Base-by-base conservation (phyloP, 2,888 invertebrate species). In the Phortica okadai region DNA sequence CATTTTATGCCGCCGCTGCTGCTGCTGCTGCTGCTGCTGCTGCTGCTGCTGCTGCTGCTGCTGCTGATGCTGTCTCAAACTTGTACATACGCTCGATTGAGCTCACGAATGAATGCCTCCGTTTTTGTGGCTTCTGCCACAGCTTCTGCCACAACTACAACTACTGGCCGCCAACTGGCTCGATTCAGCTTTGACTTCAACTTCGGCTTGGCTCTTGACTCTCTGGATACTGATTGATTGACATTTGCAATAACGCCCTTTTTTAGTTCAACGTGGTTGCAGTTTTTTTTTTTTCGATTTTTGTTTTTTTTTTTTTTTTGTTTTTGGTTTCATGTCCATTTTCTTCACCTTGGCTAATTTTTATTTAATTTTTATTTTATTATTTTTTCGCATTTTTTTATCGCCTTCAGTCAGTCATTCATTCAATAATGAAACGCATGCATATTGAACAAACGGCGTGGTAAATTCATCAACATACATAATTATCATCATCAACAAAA, bases 181-280 rank as follows among this genome's bases (percentile, higher is more conserved):
- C 16, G 67, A 21, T n/a, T 33, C 74, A 59, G 54, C 41, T 14
- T 66, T 5, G 41, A 66, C 42, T 69, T n/a, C n/a, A 45, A 21
- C 45, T 45, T 59, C 14, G 21, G 69, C n/a, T 69, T 45, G 62
- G 67, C 44, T 42, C 69, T 76, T 74, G 44, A 66, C 62, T 67
- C 56, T 58, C 76, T 70, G 75, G 81, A 82, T 83, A 83, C 87
- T 87, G 82, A 87, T 87, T 87, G 87, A 87, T 87, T 87, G 87
- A 88, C 87, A 85, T 82, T 86, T 83, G 84, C 82, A 84, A 87
- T 79, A 85, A 88, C 87, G 87, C 87, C 88, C 86, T 83, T 84
- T 86, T 82, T 70, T 50, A 62, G 21, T 70, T 50, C 6, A 5
- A 11, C 7, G 14, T 16, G 14, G 16, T 56, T 56, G 56, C 67